Evolutionary conservation across 2,797 vertebrate genomes (phyloP).

Genomic region (Sebastolobus alascanus): DNA sequence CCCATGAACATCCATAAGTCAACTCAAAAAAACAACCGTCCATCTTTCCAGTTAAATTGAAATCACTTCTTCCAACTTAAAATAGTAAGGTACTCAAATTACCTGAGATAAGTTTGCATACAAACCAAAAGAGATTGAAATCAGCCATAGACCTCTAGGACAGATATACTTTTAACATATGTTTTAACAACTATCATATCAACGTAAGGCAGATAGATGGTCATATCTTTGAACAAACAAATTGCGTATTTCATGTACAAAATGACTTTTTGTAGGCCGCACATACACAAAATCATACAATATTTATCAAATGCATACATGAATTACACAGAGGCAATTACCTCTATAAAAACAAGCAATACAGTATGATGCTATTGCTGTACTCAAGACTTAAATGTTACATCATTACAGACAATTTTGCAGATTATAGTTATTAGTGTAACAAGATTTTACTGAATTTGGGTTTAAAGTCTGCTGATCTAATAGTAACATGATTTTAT

Average conservation of each 20-base stretch:
- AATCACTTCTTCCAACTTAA: conserved; percentile 31
- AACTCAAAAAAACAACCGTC: conserved; percentile 8
- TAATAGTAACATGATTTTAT: not conserved
- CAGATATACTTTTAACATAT: conserved; percentile 23
- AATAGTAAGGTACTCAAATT: conserved; percentile 68
- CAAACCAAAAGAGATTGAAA: conserved; percentile 67
- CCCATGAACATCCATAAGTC: conserved; percentile 1
- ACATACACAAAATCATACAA: conserved; percentile 29
- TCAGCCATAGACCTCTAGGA: conserved; percentile 54
- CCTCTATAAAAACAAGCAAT: conserved; percentile 32
- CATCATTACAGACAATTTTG: conserved; percentile 6
- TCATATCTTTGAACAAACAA: conserved; percentile 40
- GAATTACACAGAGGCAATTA: conserved; percentile 46
- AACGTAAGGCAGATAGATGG: conserved; percentile 72
- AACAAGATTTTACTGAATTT: conserved; percentile 7
- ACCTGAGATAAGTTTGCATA: conserved; percentile 84
- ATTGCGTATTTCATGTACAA: conserved; percentile 44
- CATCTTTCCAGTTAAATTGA: conserved; percentile 55
- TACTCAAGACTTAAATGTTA: conserved; percentile 29
- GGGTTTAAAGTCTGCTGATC: not conserved
- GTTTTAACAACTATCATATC: conserved; percentile 45
- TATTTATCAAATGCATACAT: conserved; percentile 43
- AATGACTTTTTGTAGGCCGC: conserved; percentile 33
- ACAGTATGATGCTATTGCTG: conserved; percentile 26
- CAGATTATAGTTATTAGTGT: not conserved